These are phyloP conservation scores for Fragum fragum DNA, from an alignment of 2,888 invertebrate species.

Conservation along the genomic window DNA sequence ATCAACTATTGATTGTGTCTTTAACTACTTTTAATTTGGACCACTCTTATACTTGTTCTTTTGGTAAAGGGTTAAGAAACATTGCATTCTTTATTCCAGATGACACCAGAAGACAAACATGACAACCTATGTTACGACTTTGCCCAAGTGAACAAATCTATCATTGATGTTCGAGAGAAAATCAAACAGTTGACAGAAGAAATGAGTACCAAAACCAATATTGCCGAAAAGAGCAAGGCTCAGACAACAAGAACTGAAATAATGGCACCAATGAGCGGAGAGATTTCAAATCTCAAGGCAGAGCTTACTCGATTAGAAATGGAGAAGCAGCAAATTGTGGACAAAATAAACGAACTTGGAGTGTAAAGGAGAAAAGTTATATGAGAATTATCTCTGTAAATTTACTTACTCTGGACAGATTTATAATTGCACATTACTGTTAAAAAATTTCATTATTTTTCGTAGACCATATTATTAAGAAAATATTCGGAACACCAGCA, in stretches of 20 bases:
- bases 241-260: conserved; percentile 52
- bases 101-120: conserved; percentile 73
- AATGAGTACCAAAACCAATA: conserved; percentile 68
- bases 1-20: no score
- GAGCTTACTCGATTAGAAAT: conserved; percentile 72
- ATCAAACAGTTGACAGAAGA: conserved; percentile 74
- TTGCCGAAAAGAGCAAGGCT: conserved; percentile 38
- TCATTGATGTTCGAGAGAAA: conserved; percentile 71
- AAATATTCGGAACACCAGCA: no score
- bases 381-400: no score
- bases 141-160: conserved; percentile 72
- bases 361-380: no score
- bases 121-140: conserved; percentile 82
- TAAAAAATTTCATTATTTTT: no score
- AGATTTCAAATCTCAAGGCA: conserved; percentile 65
- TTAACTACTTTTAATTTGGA: no score
- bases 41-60: no score
- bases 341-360: conserved; percentile 60
- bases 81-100: conserved; percentile 35
- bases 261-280: conserved; percentile 58
- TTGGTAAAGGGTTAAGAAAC: no score
- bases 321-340: conserved; percentile 72
- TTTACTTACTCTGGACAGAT: no score
- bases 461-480: no score
- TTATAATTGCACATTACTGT: no score